Percentiles rank a stretch among this genome's conserved stretches.
phyloP scores from a whole-genome alignment of 1,140 invertebrate species.

The Penaeus indicus region DNA sequence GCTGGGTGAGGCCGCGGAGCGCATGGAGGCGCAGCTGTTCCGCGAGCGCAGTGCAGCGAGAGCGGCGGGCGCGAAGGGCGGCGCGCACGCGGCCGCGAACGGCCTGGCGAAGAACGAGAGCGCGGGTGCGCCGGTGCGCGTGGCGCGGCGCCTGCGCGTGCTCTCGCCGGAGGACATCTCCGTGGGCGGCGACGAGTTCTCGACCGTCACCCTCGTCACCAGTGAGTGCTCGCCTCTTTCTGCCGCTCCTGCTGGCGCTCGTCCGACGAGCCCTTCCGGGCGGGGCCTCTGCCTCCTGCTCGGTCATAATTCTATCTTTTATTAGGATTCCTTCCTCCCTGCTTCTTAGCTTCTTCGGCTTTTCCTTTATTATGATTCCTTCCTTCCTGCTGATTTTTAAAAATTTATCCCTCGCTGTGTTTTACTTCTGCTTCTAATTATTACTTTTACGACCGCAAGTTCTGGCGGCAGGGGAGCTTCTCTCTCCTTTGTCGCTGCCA shows the following conservation, averaged over 20 bases:
- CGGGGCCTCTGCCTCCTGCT: background rate
- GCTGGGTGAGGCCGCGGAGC: background rate
- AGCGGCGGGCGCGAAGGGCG: slow-evolving; percentile 69
- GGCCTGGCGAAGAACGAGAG: slow-evolving; percentile 73
- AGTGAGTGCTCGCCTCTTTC: slow-evolving; percentile 49
- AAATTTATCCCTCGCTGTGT: too few species aligned
- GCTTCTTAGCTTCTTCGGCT: background rate
- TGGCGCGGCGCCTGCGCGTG: slow-evolving; percentile 68
- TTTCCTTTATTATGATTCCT: background rate
- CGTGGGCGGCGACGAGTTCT: slow-evolving; percentile 38
- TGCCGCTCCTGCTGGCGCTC: too few species aligned
- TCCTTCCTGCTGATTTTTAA: background rate
- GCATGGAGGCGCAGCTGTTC: background rate
- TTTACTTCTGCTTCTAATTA: background rate
- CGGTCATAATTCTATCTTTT: background rate
- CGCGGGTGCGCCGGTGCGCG: slow-evolving; percentile 65
- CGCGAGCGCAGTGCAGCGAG: background rate
- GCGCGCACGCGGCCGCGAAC: background rate
- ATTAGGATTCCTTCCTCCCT: background rate
- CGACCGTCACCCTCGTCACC: slow-evolving; percentile 66
- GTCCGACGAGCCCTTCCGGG: too few species aligned
- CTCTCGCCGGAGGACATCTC: slow-evolving; percentile 69
- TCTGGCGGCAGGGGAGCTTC: too few species aligned
- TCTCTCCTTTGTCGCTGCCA: too few species aligned
- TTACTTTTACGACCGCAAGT: background rate